Base-by-base conservation (phyloP, 1,140 invertebrate genomes). In the Himalopsyche phryganea region DNA sequence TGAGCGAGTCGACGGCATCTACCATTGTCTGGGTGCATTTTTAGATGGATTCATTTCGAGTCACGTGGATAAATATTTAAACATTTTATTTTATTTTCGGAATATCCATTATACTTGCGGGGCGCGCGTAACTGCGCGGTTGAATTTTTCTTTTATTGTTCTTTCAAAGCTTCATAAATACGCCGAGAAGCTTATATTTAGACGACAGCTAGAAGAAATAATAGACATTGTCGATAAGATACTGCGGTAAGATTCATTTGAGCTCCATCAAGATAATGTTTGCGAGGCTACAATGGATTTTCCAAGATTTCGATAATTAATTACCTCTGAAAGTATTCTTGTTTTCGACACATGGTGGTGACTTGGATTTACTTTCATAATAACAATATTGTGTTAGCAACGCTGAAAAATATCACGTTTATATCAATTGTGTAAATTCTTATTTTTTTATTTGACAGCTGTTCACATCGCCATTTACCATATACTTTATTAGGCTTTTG, bases 1-100 rank as follows among this genome's bases (percentile, higher is more conserved):
- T 28, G 23, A 28, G 23, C 9, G 9, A 9, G 9, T 20, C 42
- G 10, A 13, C 49, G 20, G 10, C 35, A 15, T 6, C 11, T 14
- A 15, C 7, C 55, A 58, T 58, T 58, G 55, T 58, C 47, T 58
- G 19, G n/a, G 40, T 13, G 38, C 55, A 58, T 58, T 58, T 58
- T 58, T 58, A 58, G 55, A 58, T 14, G 35, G 44, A 47, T 5
- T 50, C 48, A 50, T 57, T 44, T 46, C 28, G 17, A 42, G 36
- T 35, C 36, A 36, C 50, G 50, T 35, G 50, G 19, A 50, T 54
- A 58, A 62, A 58, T 62, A 62, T 53, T 54, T 58, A 33, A 58
- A 52, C 23, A 46, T 49, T 48, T 54, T 50, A 28, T 51, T 51
- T 51, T 47, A 56, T 48, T 40, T 48, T 56, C 45, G 53, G 9